These are phyloP conservation scores for Cavia porcellus DNA, from an alignment of 2,113 vertebrate genomes.

Conservation along the genomic window DNA sequence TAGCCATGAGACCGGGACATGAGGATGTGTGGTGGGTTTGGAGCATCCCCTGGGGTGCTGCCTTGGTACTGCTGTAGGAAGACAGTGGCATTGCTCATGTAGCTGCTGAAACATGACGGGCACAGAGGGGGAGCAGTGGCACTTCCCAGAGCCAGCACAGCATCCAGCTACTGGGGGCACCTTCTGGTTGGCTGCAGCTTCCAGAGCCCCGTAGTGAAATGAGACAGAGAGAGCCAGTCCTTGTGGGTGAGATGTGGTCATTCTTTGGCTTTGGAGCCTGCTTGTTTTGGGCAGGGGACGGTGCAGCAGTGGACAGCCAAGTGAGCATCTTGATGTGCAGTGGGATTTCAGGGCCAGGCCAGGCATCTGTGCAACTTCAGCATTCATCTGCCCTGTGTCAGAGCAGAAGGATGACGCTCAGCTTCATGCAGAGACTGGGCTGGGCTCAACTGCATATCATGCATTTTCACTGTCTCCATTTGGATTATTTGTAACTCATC, in stretches of 20 bases:
- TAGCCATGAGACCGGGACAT: background rate
- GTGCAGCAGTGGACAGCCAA: background rate
- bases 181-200: background rate
- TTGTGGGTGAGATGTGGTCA: background rate
- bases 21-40: background rate
- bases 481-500: conserved; percentile 26
- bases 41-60: background rate
- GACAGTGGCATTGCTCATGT: background rate
- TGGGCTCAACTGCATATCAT: conserved; percentile 39
- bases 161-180: background rate
- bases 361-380: background rate
- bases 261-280: background rate
- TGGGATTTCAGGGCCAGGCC: background rate
- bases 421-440: background rate
- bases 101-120: background rate
- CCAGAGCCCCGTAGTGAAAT: fast-evolving
- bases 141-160: background rate
- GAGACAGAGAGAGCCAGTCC: background rate
- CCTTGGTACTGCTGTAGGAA: background rate
- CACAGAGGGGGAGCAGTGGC: background rate
- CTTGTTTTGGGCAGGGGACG: background rate
- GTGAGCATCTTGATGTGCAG: background rate
- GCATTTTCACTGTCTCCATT: conserved; percentile 24
- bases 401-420: conserved; percentile 11
- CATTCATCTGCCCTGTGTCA: background rate